Evolutionary conservation across 2,888 invertebrate species (phyloP), one percentile per base, ranked within the genome.

Genomic region (Clistopyga incitator): DNA sequence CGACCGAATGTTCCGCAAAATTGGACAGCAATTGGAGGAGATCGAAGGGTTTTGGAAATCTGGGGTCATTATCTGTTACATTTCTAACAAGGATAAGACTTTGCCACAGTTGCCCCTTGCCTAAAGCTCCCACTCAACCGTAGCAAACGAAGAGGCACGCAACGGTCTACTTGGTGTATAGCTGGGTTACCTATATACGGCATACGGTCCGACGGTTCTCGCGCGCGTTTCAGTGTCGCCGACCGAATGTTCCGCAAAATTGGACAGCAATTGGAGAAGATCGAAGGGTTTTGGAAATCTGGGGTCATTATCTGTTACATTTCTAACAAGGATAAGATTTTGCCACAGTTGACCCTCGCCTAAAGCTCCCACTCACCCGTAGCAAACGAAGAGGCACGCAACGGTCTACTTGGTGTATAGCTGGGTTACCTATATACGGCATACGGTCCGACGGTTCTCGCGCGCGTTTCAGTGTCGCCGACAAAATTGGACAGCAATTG

Each of bases 221-320:
- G 13, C 52, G 11, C 34, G 34, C 42, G 52, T 61, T 64, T 29
- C 64, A 61, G 70, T 38, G 65, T 61, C 68, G 68, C 75, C 68
- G 71, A 56, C 56, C 77, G 74, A 77, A 70, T 70, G 82, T 87
- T 86, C 85, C 85, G 82, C 85, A 84, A 88, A 81, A 81, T 81
- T 81, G 76, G 70, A 76, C 71, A 64, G 29, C 71, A 64, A 65
- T 45, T 45, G 45, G 45, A 47, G 56, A 56, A 25, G 71, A 71
- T 65, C 81, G 65, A 81, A 76, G 20, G 54, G 54, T 34, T 29
- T 75, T 65, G 54, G 56, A 45, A 45, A 71, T 65, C 54, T 29
- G 23, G n/a, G 15, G 34, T 18, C 76, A 71, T 42, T 71, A 29
- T 56, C 54, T 15, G 47, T 47, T 54, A 64, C 52, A 70, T 42